Percentiles rank a stretch among this genome's conserved stretches.
phyloP scores from a whole-genome alignment of 1,140 invertebrate species.

The Brachionus manjavacas region DNA sequence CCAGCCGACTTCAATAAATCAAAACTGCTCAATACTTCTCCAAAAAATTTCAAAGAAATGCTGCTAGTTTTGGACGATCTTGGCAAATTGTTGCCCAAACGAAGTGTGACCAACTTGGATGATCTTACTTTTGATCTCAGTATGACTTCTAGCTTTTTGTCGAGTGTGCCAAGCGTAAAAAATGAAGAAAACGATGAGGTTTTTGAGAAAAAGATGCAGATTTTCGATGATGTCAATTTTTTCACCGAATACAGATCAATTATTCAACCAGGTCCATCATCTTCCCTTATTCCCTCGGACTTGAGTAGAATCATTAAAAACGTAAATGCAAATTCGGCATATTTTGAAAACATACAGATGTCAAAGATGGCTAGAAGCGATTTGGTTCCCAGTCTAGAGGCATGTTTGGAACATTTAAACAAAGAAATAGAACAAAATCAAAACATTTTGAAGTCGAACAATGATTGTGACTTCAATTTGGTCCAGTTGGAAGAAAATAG shows the following conservation, averaged over 20 bases:
- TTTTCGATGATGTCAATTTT: neutral
- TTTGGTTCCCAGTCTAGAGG: neutral
- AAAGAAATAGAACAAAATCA: neutral
- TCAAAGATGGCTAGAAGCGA: neutral
- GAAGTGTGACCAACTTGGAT: neutral
- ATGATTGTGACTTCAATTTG: neutral
- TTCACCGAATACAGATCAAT: neutral
- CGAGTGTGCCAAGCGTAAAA: neutral
- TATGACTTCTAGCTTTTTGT: neutral
- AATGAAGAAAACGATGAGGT: neutral
- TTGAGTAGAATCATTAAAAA: slow-evolving; percentile 7
- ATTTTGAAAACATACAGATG: neutral
- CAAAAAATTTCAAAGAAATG: slow-evolving; percentile 12
- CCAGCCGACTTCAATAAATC: neutral
- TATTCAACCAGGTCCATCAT: neutral
- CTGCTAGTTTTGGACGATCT: neutral
- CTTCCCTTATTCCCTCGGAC: neutral
- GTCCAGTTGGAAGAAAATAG: neutral
- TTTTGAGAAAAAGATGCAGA: neutral
- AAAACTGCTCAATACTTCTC: neutral
- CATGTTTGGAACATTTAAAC: neutral
- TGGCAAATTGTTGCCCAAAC: neutral
- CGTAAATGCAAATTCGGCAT: neutral
- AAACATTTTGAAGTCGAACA: neutral
- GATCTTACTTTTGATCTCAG: slow-evolving; percentile 1